These are phyloP conservation scores for Ascidia mentula DNA, from an alignment of 23 tunicate genomes.

Conservation along the genomic window DNA sequence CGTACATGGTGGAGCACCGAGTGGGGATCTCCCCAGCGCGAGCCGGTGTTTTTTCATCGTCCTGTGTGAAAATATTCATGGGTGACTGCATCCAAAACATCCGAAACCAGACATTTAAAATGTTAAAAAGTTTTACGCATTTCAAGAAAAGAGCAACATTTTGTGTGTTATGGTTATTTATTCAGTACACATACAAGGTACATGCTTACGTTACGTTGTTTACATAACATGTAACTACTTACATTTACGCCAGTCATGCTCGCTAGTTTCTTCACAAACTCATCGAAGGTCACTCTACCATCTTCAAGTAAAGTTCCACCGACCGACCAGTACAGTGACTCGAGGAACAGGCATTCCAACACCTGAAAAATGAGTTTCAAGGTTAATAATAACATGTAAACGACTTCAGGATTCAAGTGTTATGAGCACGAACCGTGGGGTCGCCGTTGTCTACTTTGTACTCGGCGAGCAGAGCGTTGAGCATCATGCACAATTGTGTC, in stretches of 20 bases:
- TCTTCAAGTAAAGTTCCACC: constrained; percentile 95
- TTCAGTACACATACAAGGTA: too few relatives aligned
- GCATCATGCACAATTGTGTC: constrained; percentile 96
- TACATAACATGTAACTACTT: too few relatives aligned
- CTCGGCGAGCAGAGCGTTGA: constrained; percentile 74
- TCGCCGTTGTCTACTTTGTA: constrained; percentile 80
- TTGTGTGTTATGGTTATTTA: too few relatives aligned
- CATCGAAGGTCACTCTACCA: constrained; percentile 61
- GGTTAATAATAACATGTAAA: too few relatives aligned
- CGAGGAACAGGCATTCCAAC: constrained; percentile 86
- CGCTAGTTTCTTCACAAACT: constrained; percentile 67
- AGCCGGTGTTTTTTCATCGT: constrained; percentile 80
- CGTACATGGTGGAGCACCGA: constrained; percentile 69
- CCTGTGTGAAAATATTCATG: constrained; percentile 27
- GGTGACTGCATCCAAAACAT: not conserved
- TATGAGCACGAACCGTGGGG: constrained; percentile 49
- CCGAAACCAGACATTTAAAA: not conserved
- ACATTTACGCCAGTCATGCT: constrained; percentile 87
- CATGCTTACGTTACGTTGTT: too few relatives aligned
- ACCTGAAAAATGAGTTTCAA: constrained; percentile 29
- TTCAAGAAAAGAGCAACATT: not conserved
- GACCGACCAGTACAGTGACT: constrained; percentile 96
- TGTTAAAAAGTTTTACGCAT: too few relatives aligned
- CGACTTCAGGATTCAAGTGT: not conserved
- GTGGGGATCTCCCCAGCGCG: constrained; percentile 87